These are phyloP conservation scores for Scomber scombrus DNA, from an alignment of 2,113 vertebrate species.

Conservation along the genomic window DNA sequence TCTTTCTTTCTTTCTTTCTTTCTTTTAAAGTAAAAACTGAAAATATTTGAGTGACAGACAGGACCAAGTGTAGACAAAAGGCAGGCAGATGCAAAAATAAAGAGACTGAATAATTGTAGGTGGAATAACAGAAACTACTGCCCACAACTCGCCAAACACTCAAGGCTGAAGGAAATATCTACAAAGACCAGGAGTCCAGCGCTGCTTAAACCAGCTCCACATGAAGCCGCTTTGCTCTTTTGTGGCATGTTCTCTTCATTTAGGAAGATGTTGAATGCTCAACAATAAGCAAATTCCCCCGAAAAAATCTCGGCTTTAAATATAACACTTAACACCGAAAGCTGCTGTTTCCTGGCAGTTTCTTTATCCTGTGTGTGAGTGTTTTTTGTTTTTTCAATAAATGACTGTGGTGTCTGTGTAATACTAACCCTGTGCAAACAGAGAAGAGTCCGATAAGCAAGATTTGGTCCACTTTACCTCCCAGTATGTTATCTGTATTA, in stretches of 20 bases:
- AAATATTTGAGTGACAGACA: too few species aligned
- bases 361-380: constrained; percentile 10
- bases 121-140: too few species aligned
- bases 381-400: neutral
- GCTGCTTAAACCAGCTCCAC: too few species aligned
- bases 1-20: too few species aligned
- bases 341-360: constrained; percentile 1
- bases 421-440: constrained; percentile 33
- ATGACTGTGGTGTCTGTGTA: neutral
- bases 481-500: constrained; percentile 23
- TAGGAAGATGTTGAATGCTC: neutral
- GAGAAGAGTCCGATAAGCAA: constrained; percentile 10
- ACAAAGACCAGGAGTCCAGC: too few species aligned
- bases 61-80: too few species aligned
- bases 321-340: neutral
- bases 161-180: too few species aligned
- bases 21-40: too few species aligned
- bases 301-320: neutral
- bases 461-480: constrained; percentile 11
- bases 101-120: too few species aligned
- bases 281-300: neutral
- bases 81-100: too few species aligned
- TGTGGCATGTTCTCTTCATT: neutral
- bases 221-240: too few species aligned
- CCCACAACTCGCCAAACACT: too few species aligned